Percentiles rank a stretch among this genome's conserved stretches.
Evolutionary conservation across 2,888 invertebrate genomes (phyloP).

Genomic region (Sesia bembeciformis): DNA sequence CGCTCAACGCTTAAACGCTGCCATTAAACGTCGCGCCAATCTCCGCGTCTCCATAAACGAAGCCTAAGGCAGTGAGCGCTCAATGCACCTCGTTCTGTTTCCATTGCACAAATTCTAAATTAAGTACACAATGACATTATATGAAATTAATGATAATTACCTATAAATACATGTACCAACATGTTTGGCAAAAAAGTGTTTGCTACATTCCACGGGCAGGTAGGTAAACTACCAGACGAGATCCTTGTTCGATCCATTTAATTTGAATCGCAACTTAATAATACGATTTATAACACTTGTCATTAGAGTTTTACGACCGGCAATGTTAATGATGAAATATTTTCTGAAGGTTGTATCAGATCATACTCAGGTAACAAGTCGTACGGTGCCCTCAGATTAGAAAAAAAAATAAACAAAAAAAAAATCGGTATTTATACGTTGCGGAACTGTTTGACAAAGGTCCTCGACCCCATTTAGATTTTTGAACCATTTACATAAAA

Average conservation of each 20-base stretch:
- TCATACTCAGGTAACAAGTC: constrained; percentile 24
- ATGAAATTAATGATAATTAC: neutral
- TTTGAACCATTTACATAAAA: constrained; percentile 23
- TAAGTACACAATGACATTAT: too few species aligned
- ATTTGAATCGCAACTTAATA: constrained; percentile 17
- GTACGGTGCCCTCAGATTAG: constrained; percentile 35
- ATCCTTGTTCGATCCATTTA: constrained; percentile 19
- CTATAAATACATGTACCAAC: neutral
- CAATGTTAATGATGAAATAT: constrained; percentile 46
- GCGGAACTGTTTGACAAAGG: constrained; percentile 37
- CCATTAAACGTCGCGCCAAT: too few species aligned
- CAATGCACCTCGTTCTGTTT: too few species aligned
- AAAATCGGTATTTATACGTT: constrained; percentile 22
- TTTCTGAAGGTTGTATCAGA: constrained; percentile 48
- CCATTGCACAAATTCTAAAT: too few species aligned
- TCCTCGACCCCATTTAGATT: constrained; percentile 31
- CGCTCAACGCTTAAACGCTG: too few species aligned
- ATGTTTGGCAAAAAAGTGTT: constrained; percentile 24
- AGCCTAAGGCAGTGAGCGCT: too few species aligned
- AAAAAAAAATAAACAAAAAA: constrained; percentile 17
- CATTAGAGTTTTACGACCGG: constrained; percentile 48
- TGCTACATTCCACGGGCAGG: constrained; percentile 13
- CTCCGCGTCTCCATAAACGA: too few species aligned
- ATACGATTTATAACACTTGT: constrained; percentile 20
- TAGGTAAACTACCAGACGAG: constrained; percentile 9